Evolutionary conservation across 2,888 invertebrate species (phyloP).

Genomic region (Rhaphigaster nebulosa): DNA sequence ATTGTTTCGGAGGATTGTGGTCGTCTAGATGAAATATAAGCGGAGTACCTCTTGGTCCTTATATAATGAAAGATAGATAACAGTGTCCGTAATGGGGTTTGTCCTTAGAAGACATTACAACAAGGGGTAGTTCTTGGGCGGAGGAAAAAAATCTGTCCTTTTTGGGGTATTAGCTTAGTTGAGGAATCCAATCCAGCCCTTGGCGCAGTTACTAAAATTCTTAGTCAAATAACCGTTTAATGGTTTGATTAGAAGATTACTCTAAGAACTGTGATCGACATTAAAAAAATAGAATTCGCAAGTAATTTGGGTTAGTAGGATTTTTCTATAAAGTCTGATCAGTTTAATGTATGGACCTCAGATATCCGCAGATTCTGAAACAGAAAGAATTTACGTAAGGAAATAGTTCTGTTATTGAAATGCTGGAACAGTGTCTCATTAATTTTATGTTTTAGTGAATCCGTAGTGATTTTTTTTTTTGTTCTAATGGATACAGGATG

Average conservation of each 20-base stretch:
- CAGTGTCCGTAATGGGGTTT: not conserved
- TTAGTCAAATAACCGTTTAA: not conserved
- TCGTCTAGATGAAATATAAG: slow-evolving; percentile 8
- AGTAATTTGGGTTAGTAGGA: too few relatives aligned
- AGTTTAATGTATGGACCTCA: too few relatives aligned
- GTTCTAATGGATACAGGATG: too few relatives aligned
- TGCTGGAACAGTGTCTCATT: too few relatives aligned
- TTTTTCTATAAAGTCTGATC: too few relatives aligned
- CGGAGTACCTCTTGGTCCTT: not conserved
- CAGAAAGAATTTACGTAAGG: too few relatives aligned
- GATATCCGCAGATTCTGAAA: too few relatives aligned
- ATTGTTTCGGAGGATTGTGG: slow-evolving; percentile 18
- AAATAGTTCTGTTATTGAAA: too few relatives aligned
- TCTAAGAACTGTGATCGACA: too few relatives aligned
- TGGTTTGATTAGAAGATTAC: not conserved
- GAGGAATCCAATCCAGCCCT: not conserved
- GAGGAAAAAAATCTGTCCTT: not conserved
- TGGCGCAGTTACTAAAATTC: not conserved
- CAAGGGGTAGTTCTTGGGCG: not conserved
- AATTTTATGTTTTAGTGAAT: too few relatives aligned
- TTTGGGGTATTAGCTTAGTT: not conserved
- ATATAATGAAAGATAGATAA: not conserved
- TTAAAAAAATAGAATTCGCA: too few relatives aligned
- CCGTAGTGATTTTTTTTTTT: too few relatives aligned
- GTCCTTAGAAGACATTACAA: not conserved